Percentiles rank a stretch among this genome's conserved stretches.
These are phyloP conservation scores for Phortica okadai DNA, from an alignment of 2,888 invertebrate species.

Conservation along the genomic window DNA sequence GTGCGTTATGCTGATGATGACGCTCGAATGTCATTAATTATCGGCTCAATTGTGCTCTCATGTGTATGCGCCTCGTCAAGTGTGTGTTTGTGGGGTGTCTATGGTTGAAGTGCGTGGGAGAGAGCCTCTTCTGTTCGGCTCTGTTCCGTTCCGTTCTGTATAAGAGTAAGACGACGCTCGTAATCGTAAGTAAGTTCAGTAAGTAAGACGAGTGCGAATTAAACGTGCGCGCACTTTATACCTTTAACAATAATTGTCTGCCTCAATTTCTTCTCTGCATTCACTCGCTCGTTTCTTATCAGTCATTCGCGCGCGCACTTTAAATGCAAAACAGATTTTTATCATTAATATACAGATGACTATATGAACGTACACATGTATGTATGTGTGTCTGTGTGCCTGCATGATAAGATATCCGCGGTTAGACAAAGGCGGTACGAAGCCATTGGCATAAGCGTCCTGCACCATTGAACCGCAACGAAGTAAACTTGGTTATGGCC, in stretches of 20 bases:
- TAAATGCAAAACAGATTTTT: background rate
- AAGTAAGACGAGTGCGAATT: background rate
- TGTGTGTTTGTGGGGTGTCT: background rate
- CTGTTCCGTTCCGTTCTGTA: too few relatives aligned
- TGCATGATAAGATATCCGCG: too few relatives aligned
- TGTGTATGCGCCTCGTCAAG: background rate
- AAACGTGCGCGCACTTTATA: background rate
- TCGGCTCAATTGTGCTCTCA: slow-evolving; percentile 21
- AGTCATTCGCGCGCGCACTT: background rate
- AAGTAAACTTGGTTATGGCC: background rate
- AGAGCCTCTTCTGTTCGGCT: background rate
- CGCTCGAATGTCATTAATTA: slow-evolving; percentile 25
- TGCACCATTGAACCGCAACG: background rate
- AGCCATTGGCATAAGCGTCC: background rate
- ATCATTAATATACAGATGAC: background rate
- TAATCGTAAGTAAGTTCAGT: background rate
- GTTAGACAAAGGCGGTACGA: background rate
- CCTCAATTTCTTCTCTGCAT: background rate
- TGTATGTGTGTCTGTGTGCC: too few relatives aligned
- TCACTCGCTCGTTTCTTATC: background rate
- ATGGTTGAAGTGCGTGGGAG: background rate
- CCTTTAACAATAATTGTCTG: background rate
- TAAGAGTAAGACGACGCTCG: background rate
- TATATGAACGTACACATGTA: too few relatives aligned
- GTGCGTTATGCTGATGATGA: background rate